phyloP scores from a whole-genome alignment of 1,140 invertebrate species.

The Eurosta solidaginis region DNA sequence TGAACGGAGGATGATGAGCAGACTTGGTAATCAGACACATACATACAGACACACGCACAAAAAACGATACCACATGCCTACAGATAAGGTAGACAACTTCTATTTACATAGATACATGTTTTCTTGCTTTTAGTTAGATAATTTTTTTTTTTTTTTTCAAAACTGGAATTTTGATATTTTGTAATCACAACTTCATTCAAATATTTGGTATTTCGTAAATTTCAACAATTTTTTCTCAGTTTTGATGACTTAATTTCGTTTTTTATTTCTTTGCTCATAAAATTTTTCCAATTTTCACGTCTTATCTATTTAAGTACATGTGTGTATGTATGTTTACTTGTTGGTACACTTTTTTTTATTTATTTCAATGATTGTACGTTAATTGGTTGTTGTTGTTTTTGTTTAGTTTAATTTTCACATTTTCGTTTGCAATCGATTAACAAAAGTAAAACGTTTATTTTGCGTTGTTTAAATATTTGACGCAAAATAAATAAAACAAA shows the following conservation, averaged over 20 bases:
- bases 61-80: not conserved
- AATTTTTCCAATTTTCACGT: not conserved
- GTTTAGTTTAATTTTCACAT: not conserved
- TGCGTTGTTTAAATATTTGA: conserved; percentile 25
- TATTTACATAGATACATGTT: not conserved
- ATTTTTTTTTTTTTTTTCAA: not conserved
- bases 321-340: not conserved
- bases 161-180: not conserved
- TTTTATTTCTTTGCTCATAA: not conserved
- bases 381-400: not conserved
- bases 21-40: no score
- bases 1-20: no score
- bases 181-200: not conserved
- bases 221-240: not conserved
- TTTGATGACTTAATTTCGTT: not conserved
- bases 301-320: not conserved
- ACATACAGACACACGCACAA: not conserved
- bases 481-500: conserved; percentile 54
- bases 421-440: not conserved
- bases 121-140: not conserved
- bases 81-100: not conserved
- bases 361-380: conserved; percentile 14
- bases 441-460: not conserved
- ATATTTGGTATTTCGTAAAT: not conserved
- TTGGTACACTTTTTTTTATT: conserved; percentile 19